These are phyloP conservation scores for Exaiptasia diaphana DNA, from an alignment of 64 coral and sea anemone species.

Conservation along the genomic window DNA sequence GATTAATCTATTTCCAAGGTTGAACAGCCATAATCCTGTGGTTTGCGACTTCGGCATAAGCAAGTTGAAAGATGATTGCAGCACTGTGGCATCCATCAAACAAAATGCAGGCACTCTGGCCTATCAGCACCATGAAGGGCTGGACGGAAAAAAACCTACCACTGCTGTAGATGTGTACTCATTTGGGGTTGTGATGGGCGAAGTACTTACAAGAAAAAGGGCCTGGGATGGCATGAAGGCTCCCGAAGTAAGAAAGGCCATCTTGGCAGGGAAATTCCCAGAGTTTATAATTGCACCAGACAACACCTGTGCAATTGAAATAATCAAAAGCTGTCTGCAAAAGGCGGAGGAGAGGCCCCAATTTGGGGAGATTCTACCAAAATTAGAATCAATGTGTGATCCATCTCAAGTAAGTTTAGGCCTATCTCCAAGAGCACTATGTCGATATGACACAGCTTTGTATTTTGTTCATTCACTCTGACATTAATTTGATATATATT, in stretches of 20 bases:
- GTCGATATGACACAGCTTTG: too few species aligned
- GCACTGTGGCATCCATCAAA: too few species aligned
- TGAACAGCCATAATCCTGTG: background rate
- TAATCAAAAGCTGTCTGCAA: background rate
- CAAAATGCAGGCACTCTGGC: constrained; percentile 2
- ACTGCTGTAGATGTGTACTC: constrained; percentile 11
- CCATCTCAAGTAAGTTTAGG: too few species aligned
- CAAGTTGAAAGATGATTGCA: background rate
- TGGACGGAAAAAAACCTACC: background rate
- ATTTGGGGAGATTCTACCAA: background rate
- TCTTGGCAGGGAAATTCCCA: background rate
- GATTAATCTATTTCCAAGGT: too few species aligned
- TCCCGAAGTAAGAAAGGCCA: background rate
- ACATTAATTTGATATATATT: too few species aligned
- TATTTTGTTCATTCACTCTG: too few species aligned
- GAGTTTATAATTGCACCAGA: background rate
- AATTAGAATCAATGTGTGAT: background rate
- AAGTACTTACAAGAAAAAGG: background rate
- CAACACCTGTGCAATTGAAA: background rate
- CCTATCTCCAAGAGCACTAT: too few species aligned
- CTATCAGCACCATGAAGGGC: constrained; percentile 14
- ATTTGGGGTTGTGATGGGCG: background rate
- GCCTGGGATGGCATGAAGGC: background rate
- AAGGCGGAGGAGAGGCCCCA: background rate
- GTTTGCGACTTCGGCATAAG: constrained; percentile 11